Percentiles rank a stretch among this genome's conserved stretches.
These are phyloP conservation scores for Panzeria rudis DNA, from an alignment of 2,888 invertebrate genomes.

Conservation along the genomic window DNA sequence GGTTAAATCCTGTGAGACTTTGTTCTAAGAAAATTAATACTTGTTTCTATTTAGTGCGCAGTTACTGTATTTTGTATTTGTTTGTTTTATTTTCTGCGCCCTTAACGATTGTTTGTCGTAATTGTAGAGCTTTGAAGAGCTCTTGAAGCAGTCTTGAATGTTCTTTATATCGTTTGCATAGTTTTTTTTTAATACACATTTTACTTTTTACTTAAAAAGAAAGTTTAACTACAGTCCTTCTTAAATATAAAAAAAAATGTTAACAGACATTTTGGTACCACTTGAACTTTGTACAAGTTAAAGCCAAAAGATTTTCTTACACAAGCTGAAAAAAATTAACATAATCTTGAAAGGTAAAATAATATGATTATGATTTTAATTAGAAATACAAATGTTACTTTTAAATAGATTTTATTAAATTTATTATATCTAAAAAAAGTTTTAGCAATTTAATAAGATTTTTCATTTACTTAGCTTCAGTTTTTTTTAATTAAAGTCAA, in stretches of 20 bases:
- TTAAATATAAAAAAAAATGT: slow-evolving; percentile 16
- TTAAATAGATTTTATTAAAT: not conserved
- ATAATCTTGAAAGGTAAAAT: slow-evolving; percentile 22
- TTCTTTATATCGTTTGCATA: not conserved
- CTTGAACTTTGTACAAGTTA: slow-evolving; percentile 62
- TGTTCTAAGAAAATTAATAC: not conserved
- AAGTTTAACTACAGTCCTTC: slow-evolving; percentile 54
- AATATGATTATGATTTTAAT: not conserved
- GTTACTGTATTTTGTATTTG: slow-evolving; percentile 10
- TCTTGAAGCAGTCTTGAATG: slow-evolving; percentile 35
- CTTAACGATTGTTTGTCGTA: slow-evolving; percentile 24
- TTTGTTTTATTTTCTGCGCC: slow-evolving; percentile 1
- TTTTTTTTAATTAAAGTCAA: not conserved
- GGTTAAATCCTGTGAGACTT: no score
- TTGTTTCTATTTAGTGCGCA: not conserved
- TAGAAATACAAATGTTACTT: not conserved
- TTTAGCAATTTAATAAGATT: not conserved
- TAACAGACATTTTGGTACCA: slow-evolving; percentile 50
- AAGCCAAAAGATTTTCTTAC: slow-evolving; percentile 14
- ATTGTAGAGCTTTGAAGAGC: slow-evolving; percentile 38
- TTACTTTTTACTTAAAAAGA: slow-evolving; percentile 15
- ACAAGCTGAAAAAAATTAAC: slow-evolving; percentile 2
- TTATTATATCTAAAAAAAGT: not conserved
- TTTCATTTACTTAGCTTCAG: not conserved
- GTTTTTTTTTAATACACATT: not conserved